Base-by-base conservation (phyloP, 2,113 vertebrate genomes). In the Gymnogyps californianus region DNA sequence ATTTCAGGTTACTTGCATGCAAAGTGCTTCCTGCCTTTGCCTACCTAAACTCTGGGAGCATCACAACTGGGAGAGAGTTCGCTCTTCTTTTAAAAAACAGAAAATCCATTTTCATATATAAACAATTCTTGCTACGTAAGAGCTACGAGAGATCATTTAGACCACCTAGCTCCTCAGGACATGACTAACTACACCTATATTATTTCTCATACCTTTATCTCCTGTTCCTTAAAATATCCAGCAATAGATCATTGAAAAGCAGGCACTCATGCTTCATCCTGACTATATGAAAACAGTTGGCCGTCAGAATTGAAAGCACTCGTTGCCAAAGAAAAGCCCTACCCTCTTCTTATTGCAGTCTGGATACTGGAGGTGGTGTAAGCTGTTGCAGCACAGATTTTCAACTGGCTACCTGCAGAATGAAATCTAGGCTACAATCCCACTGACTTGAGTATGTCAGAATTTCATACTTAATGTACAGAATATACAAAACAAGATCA, bases 21-120 rank as follows among this genome's bases (percentile, higher is more conserved):
- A 62, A 25, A 93, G 38, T 58, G 90, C 69, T 71, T 83, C 64
- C 54, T 91, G 55, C 32, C 80, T 91, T 89, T 94, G 91, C 69
- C 93, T 20, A 64, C 61, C 83, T 61, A 11, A 84, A 59, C 49
- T 42, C 31, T 14, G 28, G 36, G 21, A 90, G 66, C 78, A 83
- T 57, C 49, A 47, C 34, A 78, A 18, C 36, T 22, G 44, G 38
- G 77, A 86, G 29, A 70, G 55, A 72, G 52, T 25, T 85, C 0
- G 0, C 52, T 82, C 36, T 36, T 34, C 40, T 58, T 74, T 47
- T 40, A 44, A 62, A 74, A 83, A 83, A 47, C 61, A 93, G 22
- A 89, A 78, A 95, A 82, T 52, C 57, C 16, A n/a, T 25, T 52
- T 87, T 71, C 61, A 40, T 25, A 25, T 2, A 58, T 62, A 67